These are phyloP conservation scores for Myripristis jacobus DNA, from an alignment of 2,797 vertebrate species.

Conservation along the genomic window DNA sequence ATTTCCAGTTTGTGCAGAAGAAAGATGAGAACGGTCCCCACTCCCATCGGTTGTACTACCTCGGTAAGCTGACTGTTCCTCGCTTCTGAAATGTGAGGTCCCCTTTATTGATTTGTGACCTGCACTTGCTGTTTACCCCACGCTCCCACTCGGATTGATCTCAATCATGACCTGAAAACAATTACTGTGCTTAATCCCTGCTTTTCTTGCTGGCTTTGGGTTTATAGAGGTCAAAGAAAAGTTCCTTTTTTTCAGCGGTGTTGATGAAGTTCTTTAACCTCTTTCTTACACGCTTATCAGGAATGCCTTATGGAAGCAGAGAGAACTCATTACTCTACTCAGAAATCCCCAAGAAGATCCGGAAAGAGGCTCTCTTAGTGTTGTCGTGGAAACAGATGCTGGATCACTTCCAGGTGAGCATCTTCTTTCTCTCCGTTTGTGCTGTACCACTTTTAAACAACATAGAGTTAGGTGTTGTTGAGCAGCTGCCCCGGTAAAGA, in stretches of 20 bases:
- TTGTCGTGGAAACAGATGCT: constrained; percentile 99
- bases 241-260: constrained; percentile 1
- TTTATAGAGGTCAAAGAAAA: not conserved
- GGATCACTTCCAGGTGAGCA: constrained; percentile 93
- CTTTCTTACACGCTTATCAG: constrained; percentile 70
- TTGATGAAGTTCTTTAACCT: constrained; percentile 24
- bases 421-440: not conserved
- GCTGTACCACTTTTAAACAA: not conserved
- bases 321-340: constrained; percentile 98
- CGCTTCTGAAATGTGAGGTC: not conserved
- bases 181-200: constrained; percentile 1
- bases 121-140: not conserved
- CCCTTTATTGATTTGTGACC: not conserved
- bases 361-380: constrained; percentile 94
- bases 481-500: not conserved
- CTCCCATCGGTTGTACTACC: constrained; percentile 96
- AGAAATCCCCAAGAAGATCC: constrained; percentile 97
- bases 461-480: not conserved
- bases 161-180: constrained; percentile 24
- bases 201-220: not conserved
- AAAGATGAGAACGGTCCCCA: constrained; percentile 92
- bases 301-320: constrained; percentile 98
- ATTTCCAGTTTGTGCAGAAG: constrained; percentile 97
- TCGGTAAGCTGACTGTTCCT: constrained; percentile 83
- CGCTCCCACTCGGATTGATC: not conserved